Base-by-base conservation (phyloP, 2,113 vertebrate genomes). In the Cebus imitator region DNA sequence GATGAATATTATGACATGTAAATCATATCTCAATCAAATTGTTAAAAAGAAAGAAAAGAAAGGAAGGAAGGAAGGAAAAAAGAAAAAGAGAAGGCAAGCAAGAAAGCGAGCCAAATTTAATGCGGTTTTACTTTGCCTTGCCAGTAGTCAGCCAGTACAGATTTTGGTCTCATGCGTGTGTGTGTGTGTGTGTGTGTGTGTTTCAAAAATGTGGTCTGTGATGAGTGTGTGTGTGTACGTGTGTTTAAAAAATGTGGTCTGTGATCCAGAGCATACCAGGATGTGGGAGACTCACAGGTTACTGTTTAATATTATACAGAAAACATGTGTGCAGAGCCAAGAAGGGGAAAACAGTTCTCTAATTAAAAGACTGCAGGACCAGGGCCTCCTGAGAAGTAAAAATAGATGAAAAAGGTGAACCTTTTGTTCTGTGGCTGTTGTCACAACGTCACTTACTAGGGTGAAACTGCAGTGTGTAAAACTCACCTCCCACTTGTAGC, bases 231-330 rank as follows among this genome's bases (percentile, higher is more conserved):
- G 32, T 10, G 5, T 73, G 83, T 95, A 57, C 8, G 61, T 57
- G 25, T 35, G 14, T 92, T 91, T 83, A 68, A 66, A 93, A 52
- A 82, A 48, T 0, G 25, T 50, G 90, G 76, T 90, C 80, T 70
- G n/a, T 13, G 35, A 40, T 45, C 37, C 16, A 2, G 88, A 91
- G 88, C 90, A 64, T 1, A 32, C 68, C 97, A 98, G 97, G 90
- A 90, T 96, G 95, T 92, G 96, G 95, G 76, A 92, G 96, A 92
- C 61, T 55, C 95, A 96, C 95, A 97, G 94, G 80, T 93, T 78
- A 17, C 75, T 1, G 4, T 13, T 79, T 80, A 11, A 68, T 83
- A 91, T 73, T 81, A 84, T 50, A 70, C 40, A 95, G 92, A 97
- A 95, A 94, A 64, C 23, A 48, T 12, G 68, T 89, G 82, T 64